A percentile compares a stretch with the other conserved stretches of the same genome.
These are phyloP conservation scores for Dendrocopos noguchii DNA, from an alignment of 2,113 vertebrate genomes.

Conservation along the genomic window DNA sequence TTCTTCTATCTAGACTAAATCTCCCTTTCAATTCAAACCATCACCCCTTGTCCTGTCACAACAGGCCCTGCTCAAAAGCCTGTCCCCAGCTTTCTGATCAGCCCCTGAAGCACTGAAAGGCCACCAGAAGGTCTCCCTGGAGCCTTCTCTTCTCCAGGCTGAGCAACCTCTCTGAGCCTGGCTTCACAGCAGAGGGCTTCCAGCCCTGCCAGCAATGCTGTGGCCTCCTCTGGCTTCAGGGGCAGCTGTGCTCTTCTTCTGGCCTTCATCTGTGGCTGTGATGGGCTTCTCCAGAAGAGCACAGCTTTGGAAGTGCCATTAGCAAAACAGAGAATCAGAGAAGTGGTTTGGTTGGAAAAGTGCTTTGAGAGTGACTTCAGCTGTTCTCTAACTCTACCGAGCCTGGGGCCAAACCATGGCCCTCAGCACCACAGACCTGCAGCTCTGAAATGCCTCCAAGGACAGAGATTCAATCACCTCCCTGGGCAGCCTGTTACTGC, in stretches of 20 bases:
- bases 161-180: too few relatives aligned
- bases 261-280: fast-evolving
- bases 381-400: too few relatives aligned
- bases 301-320: background rate
- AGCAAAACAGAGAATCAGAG: background rate
- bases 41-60: background rate
- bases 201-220: too few relatives aligned
- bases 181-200: too few relatives aligned
- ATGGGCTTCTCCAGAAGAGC: background rate
- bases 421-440: too few relatives aligned
- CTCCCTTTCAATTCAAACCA: background rate
- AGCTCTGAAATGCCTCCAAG: too few relatives aligned
- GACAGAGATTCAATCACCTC: too few relatives aligned
- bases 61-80: background rate
- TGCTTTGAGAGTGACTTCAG: too few relatives aligned
- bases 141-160: background rate
- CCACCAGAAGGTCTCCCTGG: background rate
- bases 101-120: background rate
- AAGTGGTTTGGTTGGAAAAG: too few relatives aligned
- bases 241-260: background rate
- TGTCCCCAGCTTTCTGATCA: background rate
- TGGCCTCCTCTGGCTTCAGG: background rate
- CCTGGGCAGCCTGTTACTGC: too few relatives aligned
- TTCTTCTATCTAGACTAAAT: background rate
- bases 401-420: too few relatives aligned